A percentile compares a stretch with the other conserved stretches of the same genome.
Evolutionary conservation across 2,888 invertebrate genomes (phyloP).

Genomic region (Carpatolechia fugitivella): DNA sequence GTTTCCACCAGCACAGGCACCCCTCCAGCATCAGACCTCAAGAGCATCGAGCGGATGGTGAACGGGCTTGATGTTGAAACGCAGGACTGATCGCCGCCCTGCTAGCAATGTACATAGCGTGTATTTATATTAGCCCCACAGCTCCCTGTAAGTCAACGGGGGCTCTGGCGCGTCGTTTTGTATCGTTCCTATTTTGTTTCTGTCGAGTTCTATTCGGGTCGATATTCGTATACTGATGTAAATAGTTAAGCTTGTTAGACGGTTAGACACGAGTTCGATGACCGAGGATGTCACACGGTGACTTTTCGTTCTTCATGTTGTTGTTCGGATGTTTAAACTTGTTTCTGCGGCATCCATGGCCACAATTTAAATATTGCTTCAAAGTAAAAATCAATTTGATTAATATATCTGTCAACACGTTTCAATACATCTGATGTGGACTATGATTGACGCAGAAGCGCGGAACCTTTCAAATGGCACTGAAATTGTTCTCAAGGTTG

Average conservation of each 20-base stretch:
- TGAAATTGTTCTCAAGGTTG: background rate
- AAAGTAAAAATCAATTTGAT: background rate
- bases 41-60: slow-evolving; percentile 98
- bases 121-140: slow-evolving; percentile 64
- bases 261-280: slow-evolving; percentile 39
- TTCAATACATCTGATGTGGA: background rate
- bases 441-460: background rate
- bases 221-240: slow-evolving; percentile 70
- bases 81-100: slow-evolving; percentile 67
- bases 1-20: slow-evolving; percentile 78
- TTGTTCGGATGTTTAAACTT: slow-evolving; percentile 5
- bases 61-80: slow-evolving; percentile 95
- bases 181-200: slow-evolving; percentile 79
- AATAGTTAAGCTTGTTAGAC: slow-evolving; percentile 72
- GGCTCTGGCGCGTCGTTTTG: slow-evolving; percentile 59
- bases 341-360: background rate
- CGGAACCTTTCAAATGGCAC: background rate
- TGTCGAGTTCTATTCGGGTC: slow-evolving; percentile 76
- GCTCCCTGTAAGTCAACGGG: slow-evolving; percentile 30
- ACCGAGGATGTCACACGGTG: slow-evolving; percentile 32
- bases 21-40: slow-evolving; percentile 89
- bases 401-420: background rate
- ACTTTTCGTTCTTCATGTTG: slow-evolving; percentile 21
- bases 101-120: slow-evolving; percentile 66
- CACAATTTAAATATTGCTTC: background rate